phyloP scores from a whole-genome alignment of 2,797 vertebrate genomes.

The Antennarius maculatus region DNA sequence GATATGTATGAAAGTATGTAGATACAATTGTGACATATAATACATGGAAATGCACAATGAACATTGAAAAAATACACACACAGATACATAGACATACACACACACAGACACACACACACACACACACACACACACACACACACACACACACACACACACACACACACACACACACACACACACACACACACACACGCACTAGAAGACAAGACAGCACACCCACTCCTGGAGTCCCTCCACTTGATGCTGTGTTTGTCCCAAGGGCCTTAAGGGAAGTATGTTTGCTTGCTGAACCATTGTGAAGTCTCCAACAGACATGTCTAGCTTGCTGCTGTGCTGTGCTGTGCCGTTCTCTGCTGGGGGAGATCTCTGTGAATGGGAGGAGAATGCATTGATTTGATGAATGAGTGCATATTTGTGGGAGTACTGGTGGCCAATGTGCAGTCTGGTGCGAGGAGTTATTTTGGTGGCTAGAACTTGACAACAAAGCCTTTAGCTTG shows the following conservation, averaged over 20 bases:
- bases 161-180: constrained; percentile 32
- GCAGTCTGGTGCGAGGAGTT: constrained; percentile 79
- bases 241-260: constrained; percentile 80
- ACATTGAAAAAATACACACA: constrained; percentile 1
- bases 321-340: constrained; percentile 73
- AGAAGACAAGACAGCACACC: constrained; percentile 59
- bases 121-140: constrained; percentile 26
- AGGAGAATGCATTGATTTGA: constrained; percentile 83
- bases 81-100: constrained; percentile 18
- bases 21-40: constrained; percentile 35
- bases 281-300: constrained; percentile 83
- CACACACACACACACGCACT: constrained; percentile 19
- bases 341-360: constrained; percentile 77
- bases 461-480: constrained; percentile 75
- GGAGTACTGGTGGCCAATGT: constrained; percentile 81
- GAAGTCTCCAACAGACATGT: constrained; percentile 81
- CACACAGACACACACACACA: constrained; percentile 18
- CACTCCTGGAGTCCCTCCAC: constrained; percentile 72
- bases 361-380: constrained; percentile 82
- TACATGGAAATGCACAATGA: constrained; percentile 34
- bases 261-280: constrained; percentile 79
- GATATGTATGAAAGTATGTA: constrained; percentile 26
- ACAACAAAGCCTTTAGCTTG: constrained; percentile 78
- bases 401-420: constrained; percentile 84
- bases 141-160: constrained; percentile 28